Evolutionary conservation across 2,797 vertebrate species (phyloP), one percentile per base, ranked within the genome.

Genomic region (Sebastes melanostomus): DNA sequence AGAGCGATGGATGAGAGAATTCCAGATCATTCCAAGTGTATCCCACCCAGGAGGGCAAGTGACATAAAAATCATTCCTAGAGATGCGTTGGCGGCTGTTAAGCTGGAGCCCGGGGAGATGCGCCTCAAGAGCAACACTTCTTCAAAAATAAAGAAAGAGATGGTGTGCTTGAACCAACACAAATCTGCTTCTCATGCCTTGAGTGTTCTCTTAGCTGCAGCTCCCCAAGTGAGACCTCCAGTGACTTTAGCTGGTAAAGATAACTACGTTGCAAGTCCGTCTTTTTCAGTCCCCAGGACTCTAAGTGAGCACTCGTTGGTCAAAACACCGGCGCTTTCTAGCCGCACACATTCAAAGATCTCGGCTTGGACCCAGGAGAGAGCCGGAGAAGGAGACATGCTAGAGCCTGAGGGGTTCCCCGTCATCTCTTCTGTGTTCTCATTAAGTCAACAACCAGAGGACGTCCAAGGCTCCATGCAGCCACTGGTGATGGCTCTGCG

Each of bases 351-450:
- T 46, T 79, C 81, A 32, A 87, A 92, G 61, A n/a, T 18, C 2
- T 82, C 86, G 0, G 0, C 82, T 58, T 82, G 86, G 87, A 72
- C 52, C 11, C 90, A 72, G 29, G 80, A 81, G 2, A 56, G 62
- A 54, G 61, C 66, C 11, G 71, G 68, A 50, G 72, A 90, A 13
- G 46, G 68, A 56, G 77, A 86, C 0, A 4, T 59, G n/a, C 25
- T 72, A 3, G 85, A 83, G 36, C 50, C 91, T 6, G 90, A 92
- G 66, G 94, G 96, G 2, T 96, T 98, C 67, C 98, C 98, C 0
- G 90, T 99, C 70, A 99, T 99, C 94, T 99, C 97, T 0, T 98
- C 97, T 6, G 98, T 99, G 6, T 98, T 98, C 93, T 99, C 98
- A 8, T 93, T 99, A 73, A 97, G 97, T 69, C 90, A 92, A 30